A percentile compares a stretch with the other conserved stretches of the same genome.
phyloP scores from a whole-genome alignment of 2,797 vertebrate genomes.

The Lutjanus campechanus region DNA sequence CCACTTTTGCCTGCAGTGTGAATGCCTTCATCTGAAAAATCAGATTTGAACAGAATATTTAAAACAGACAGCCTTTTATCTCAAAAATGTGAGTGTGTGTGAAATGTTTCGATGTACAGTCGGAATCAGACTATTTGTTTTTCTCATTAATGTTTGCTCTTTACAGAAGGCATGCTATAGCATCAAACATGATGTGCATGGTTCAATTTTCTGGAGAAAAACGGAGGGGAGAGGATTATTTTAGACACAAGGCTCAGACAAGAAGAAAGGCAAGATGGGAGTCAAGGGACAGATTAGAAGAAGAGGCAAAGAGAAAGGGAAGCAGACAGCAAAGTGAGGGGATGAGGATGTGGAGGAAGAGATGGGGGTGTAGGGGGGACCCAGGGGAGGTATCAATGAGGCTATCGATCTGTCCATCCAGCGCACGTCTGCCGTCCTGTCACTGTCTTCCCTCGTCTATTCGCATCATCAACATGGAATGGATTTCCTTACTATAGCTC shows the following conservation, averaged over 20 bases:
- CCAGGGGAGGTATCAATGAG: slow-evolving; percentile 75
- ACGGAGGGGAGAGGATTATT: slow-evolving; percentile 42
- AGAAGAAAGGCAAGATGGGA: slow-evolving; percentile 56
- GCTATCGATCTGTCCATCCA: slow-evolving; percentile 72
- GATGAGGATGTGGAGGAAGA: slow-evolving; percentile 48
- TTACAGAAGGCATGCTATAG: slow-evolving; percentile 1
- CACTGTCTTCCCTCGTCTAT: slow-evolving; percentile 57
- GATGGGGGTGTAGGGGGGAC: slow-evolving; percentile 25
- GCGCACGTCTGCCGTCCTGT: slow-evolving; percentile 55
- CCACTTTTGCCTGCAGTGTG: too few relatives aligned
- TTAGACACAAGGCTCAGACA: slow-evolving; percentile 36
- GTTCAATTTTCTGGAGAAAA: slow-evolving; percentile 22
- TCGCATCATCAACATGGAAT: slow-evolving; percentile 46
- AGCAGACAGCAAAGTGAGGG: slow-evolving; percentile 57
- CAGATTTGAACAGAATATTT: not conserved
- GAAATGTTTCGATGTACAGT: not conserved
- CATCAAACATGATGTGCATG: slow-evolving; percentile 39
- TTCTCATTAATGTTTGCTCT: slow-evolving; percentile 4
- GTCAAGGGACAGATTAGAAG: slow-evolving; percentile 72
- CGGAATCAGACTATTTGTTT: slow-evolving; percentile 5
- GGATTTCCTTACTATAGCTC: slow-evolving; percentile 26
- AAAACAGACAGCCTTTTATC: not conserved
- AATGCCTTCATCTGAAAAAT: not conserved
- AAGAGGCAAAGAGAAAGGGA: slow-evolving; percentile 57
- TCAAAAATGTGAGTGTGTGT: not conserved